Base-by-base conservation (phyloP, 2,113 vertebrate species). In the Muscicapa adusta region DNA sequence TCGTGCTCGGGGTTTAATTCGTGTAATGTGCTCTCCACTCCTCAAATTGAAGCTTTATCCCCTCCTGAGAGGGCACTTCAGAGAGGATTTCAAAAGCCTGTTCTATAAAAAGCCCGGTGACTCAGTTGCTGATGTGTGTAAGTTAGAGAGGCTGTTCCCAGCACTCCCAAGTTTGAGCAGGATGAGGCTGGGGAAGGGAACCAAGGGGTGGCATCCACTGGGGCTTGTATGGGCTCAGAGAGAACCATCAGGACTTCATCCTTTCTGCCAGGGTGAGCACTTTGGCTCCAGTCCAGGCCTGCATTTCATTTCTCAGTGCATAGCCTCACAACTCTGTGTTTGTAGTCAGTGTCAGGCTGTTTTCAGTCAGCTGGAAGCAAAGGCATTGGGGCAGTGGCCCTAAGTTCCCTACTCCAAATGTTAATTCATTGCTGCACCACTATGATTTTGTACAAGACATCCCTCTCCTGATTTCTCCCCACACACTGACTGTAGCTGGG, bases 61-160 rank as follows among this genome's bases (percentile, higher is more conserved):
- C 53, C 88, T 93, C 72, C 4, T 71, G 79, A 94, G 85, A 67
- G 79, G 34, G 72, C 75, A 92, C 85, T 93, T 91, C 53, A 72
- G 85, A 83, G 85, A 68, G 8, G 10, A 36, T 86, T 92, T 92
- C 67, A 85, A 77, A 86, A 77, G n/a, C 43, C n/a, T 6, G 28
- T 42, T 80, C 94, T 95, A 81, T 80, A 90, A 88, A 93, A 94
- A 95, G 66, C 84, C 77, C 24, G 14, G 28, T 85, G 88, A 91
- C 61, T 94, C 88, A 86, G 1, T 90, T 3, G 0, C 50, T 88
- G 38, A 8, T 51, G 6, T 20, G 43, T 20, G 14, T 51, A 70
- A 77, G 72, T 29, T 60, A 79, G 68, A 63, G 78, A n/a, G 47
- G 88, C 89, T 51, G 50, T 26, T 51, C 50, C 50, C 24, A 50